phyloP scores from a whole-genome alignment of 1,140 invertebrate genomes.

The Phortica variegata region DNA sequence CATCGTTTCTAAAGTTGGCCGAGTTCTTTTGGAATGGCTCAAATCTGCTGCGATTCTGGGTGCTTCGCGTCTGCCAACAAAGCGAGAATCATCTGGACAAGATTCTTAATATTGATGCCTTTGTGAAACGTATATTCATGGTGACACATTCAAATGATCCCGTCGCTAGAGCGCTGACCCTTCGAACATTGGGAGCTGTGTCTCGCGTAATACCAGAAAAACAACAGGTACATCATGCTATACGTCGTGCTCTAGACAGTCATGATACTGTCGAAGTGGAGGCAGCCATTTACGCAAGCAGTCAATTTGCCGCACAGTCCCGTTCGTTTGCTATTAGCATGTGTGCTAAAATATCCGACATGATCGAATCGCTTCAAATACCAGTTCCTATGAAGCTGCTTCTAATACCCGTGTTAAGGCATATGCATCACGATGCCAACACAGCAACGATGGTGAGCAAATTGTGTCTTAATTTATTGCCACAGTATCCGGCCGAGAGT shows the following conservation, averaged over 20 bases:
- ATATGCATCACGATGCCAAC: constrained; percentile 90
- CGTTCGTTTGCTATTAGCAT: constrained; percentile 94
- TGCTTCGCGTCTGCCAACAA: constrained; percentile 91
- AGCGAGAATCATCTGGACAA: constrained; percentile 96
- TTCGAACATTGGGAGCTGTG: constrained; percentile 87
- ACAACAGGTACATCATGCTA: constrained; percentile 93
- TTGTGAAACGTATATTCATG: constrained; percentile 88
- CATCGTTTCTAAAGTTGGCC: constrained; percentile 89
- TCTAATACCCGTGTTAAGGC: constrained; percentile 86
- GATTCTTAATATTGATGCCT: constrained; percentile 95
- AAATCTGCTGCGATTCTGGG: constrained; percentile 91
- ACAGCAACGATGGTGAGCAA: constrained; percentile 80
- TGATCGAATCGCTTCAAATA: constrained; percentile 90
- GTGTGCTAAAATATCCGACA: constrained; percentile 92
- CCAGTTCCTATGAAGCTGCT: constrained; percentile 89
- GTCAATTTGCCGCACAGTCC: constrained; percentile 89
- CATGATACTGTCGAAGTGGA: constrained; percentile 94
- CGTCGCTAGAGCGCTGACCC: constrained; percentile 84
- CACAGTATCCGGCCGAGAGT: constrained; percentile 83
- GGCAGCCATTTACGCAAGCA: constrained; percentile 93
- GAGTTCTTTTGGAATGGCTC: constrained; percentile 91
- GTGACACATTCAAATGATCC: constrained; percentile 98
- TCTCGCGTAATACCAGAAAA: constrained; percentile 90
- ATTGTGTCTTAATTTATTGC: constrained; percentile 79
- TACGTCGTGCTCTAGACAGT: constrained; percentile 87